Evolutionary conservation across 1,140 invertebrate species (phyloP), one percentile per base, ranked within the genome.

Genomic region (Euschistus heros): DNA sequence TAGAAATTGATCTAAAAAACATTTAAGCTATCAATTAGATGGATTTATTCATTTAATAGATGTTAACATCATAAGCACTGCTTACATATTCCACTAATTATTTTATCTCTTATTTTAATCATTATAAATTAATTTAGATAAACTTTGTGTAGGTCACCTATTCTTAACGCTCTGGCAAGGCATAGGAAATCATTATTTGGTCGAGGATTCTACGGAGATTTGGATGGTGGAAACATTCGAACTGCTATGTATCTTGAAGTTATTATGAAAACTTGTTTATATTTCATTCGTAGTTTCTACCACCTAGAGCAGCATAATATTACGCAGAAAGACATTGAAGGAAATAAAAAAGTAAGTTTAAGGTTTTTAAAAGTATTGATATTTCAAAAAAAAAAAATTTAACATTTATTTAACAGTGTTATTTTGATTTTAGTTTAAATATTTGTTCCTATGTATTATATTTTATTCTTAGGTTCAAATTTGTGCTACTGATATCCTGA

Each of bases 161-260:
- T 89, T 13, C 76, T 87, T 26, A 78, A 83, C 65, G 73, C 92
- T 2, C 73, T 92, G 24, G 85, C 87, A 0, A 78, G 88, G 27
- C 90, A 94, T 76, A 76, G 87, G 22, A 91, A 91, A 71, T 90
- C 87, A 65, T 81, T 92, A 7, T 84, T 89, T 69, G 90, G 90
- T 2, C 83, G 85, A 70, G 86, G 86, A 63, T 93, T 92, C 74
- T 80, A 82, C 67, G 86, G 88, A 6, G 86, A 87, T 47, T 74
- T 84, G 1, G 76, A 75, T 52, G 79, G 64, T 20, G 67, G 80
- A 52, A 76, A 81, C 30, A 80, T 82, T 17, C 74, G 88, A 2
- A 90, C 86, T 57, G 87, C 84, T 71, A 93, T 91, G 85, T 91
- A 91, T 71, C 75, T 94, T 33, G 91, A 94, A 75, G 81, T 91